Base-by-base conservation (phyloP, 2,888 invertebrate genomes). In the Tipula unca region DNA sequence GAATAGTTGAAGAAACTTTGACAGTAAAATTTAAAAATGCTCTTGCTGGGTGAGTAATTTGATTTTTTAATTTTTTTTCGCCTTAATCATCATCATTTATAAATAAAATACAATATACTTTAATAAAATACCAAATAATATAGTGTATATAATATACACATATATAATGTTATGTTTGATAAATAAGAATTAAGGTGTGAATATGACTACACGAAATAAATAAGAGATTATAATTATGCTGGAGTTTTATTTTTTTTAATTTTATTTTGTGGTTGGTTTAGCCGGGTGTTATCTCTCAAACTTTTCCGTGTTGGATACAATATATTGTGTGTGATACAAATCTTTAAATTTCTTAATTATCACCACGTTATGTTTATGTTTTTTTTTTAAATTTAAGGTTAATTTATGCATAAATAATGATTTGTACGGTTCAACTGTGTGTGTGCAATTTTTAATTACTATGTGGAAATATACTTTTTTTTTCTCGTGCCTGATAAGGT, bases 1-100 rank as follows among this genome's bases (percentile, higher is more conserved):
- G 98, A 92, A 98, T 99, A 92, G 96, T 99, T 89, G 98, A 98
- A 93, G 99, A 99, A 92, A 97, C 98, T 87, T 93, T 99, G 91
- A 94, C 95, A 90, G 94, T 97, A 89, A 99, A 99, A 94, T 98
- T 98, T 92, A 96, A 95, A 92, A 98, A 98, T 94, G 97, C 97
- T 90, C 93, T 96, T 92, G 96, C 97, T 90, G 98, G 98, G 99
- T 99, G 87, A 91, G 91, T 90, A 86, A 84, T 84, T 84, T 83
- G 48, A 3, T n/a, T 48, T 48, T 48, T 48, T 39, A 5, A 5
- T 36, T 39, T 39, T 39, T 39, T 39, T 48, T 48, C 48, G 48
- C 17, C 48, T 69, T 69, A 69, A 69, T 69, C 69, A 69, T 69
- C 69, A 69, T 10, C 69, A 69, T 29, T 83, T 48, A 54, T 85